phyloP scores from a whole-genome alignment of 2,113 vertebrate genomes.

The Salminus brasiliensis region DNA sequence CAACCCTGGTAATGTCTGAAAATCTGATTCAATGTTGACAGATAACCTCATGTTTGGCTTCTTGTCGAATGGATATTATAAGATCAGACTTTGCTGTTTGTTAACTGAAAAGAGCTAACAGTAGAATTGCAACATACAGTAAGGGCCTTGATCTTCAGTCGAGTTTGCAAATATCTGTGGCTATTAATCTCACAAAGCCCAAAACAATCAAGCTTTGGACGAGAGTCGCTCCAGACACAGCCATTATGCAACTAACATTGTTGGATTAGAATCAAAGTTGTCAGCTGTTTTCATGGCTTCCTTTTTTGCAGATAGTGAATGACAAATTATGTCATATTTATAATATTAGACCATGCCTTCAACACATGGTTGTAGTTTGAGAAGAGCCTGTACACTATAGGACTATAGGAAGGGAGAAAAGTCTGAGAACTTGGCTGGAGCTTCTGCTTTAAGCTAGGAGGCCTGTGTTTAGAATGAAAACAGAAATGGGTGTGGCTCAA shows the following conservation, averaged over 20 bases:
- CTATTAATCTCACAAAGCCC: conserved; percentile 28
- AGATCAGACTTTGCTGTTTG: not conserved
- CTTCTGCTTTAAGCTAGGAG: too few species aligned
- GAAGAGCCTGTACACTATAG: too few species aligned
- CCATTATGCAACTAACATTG: conserved; percentile 11
- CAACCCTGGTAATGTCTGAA: not conserved
- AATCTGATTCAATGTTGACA: not conserved
- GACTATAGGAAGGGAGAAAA: too few species aligned
- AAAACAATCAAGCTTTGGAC: conserved; percentile 26
- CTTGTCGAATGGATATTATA: not conserved
- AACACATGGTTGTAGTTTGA: too few species aligned
- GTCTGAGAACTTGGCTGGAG: too few species aligned
- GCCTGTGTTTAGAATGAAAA: too few species aligned
- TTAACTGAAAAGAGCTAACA: not conserved
- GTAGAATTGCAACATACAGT: conserved; percentile 18
- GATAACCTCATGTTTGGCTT: not conserved
- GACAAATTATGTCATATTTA: not conserved
- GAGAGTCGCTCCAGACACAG: conserved; percentile 35
- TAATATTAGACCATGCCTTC: too few species aligned
- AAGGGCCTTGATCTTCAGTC: conserved; percentile 6
- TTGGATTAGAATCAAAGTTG: not conserved
- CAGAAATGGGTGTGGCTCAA: too few species aligned
- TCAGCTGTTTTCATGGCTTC: not conserved
- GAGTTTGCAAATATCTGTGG: conserved; percentile 31
- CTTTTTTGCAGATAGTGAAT: not conserved